Evolutionary conservation across 2,888 invertebrate genomes (phyloP), one percentile per base, ranked within the genome.

Genomic region (Pterobdella sp.): DNA sequence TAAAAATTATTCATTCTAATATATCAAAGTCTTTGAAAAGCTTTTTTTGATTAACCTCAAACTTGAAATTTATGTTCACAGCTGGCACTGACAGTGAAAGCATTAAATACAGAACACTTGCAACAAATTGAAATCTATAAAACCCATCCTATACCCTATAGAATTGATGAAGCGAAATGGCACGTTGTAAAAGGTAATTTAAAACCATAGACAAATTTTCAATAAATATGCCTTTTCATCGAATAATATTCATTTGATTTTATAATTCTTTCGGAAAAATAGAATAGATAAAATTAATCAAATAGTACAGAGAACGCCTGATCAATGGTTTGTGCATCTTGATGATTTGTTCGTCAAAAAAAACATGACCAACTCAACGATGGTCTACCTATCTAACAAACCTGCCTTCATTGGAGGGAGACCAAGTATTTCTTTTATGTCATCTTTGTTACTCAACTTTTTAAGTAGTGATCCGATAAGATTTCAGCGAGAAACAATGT

Each of bases 31-130:
- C n/a, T n/a, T n/a, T n/a, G n/a, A n/a, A n/a, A n/a, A n/a, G n/a
- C n/a, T n/a, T n/a, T n/a, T 49, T 18, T 49, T 49, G n/a, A 49
- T 49, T 14, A 49, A 49, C 52, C 52, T 49, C 52, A 49, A 49
- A 49, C 52, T 49, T 49, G 14, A 18, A 14, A 14, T 18, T 18
- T 18, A 49, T 64, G 14, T 36, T 29, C 36, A 29, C 65, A 76
- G 76, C 49, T 76, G 69, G 73, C 76, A 32, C 71, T 76, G 72
- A 74, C 75, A 49, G 68, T 76, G 32, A 76, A 76, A 49, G 74
- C 76, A 26, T 72, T 76, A 37, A 35, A 70, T 18, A 73, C 68
- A 31, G 73, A 75, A 31, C 74, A 75, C 37, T 70, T 76, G 67
- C 68, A 72, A 37, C 76, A 75, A 42, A 72, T 76, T 72, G 76